Evolutionary conservation across 2,888 invertebrate genomes (phyloP).

Genomic region (Mycalesis mineus): DNA sequence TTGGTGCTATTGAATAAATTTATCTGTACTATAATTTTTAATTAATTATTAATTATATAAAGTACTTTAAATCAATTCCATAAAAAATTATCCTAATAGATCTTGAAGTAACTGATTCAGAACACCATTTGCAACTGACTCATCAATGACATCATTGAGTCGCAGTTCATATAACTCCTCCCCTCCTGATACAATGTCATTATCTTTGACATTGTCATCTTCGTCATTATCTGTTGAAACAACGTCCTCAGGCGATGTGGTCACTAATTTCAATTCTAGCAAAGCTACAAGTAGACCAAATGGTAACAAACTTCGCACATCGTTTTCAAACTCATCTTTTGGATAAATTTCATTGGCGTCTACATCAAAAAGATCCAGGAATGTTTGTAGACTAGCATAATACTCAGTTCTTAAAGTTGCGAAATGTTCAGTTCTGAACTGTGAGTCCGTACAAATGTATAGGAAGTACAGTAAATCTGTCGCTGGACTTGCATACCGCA

Average conservation of each 20-base stretch:
- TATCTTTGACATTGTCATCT: slow-evolving; percentile 28
- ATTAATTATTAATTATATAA: too few relatives aligned
- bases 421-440: slow-evolving; percentile 52
- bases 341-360: slow-evolving; percentile 46
- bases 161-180: slow-evolving; percentile 40
- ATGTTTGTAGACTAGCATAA: slow-evolving; percentile 47
- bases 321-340: slow-evolving; percentile 44
- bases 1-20: too few relatives aligned
- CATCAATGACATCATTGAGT: slow-evolving; percentile 58
- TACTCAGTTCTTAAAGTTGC: slow-evolving; percentile 46
- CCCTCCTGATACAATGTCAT: slow-evolving; percentile 10
- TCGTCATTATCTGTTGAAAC: slow-evolving; percentile 30
- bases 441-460: slow-evolving; percentile 55
- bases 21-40: too few relatives aligned
- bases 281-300: slow-evolving; percentile 57
- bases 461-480: slow-evolving; percentile 59
- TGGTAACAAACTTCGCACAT: slow-evolving; percentile 46
- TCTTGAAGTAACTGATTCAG: slow-evolving; percentile 41
- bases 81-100: slow-evolving; percentile 8
- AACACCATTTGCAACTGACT: slow-evolving; percentile 48
- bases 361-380: slow-evolving; percentile 45
- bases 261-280: slow-evolving; percentile 51
- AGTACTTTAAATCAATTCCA: too few relatives aligned
- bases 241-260: slow-evolving; percentile 20
- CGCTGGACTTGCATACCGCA: slow-evolving; percentile 57